Evolutionary conservation across 92 coral and sea anemone species (phyloP), one percentile per base, ranked within the genome.

Genomic region (Heteractis magnifica): DNA sequence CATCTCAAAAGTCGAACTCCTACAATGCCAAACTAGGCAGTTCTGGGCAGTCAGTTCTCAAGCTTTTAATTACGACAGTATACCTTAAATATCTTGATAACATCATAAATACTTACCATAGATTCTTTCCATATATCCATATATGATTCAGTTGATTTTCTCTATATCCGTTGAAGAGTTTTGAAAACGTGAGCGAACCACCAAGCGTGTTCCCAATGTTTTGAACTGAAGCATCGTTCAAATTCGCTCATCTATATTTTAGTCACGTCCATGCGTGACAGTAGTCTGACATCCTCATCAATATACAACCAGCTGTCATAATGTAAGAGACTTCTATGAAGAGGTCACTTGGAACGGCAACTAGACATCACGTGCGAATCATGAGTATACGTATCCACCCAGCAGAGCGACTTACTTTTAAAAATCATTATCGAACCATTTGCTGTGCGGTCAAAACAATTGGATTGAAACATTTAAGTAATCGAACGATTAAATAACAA

Each of bases 301-400:
- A 14, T 13, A 68, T 68, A 68, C 73, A 26, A 21, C 44, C 73
- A 68, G 73, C 48, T 68, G 73, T 68, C 73, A 68, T 34, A 68
- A 21, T 6, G 10, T 12, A 15, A 16, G 8, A n/a, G 3, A 4
- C 21, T 18, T 19, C 49, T 20, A n/a, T 68, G 12, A 26, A 68
- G 49, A 23, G 73, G 49, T 6, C 10, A 10, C 49, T 68, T 23
- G 49, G 49, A 21, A 26, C 58, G 58, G 2, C 58, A 8, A 8
- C 13, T 12, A 53, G 13, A 20, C 15, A 26, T n/a, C 73, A 68
- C 73, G 73, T 68, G 23, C 70, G 20, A 23, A 11, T 68, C 73
- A 68, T 68, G 44, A 23, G 1, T 62, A 62, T 62, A 18, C 70
- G 20, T 7, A 10, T 4, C 64, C 16, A 58, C 0, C 12, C 34